phyloP scores from a whole-genome alignment of 2,113 vertebrate species.

The Eira barbara region DNA sequence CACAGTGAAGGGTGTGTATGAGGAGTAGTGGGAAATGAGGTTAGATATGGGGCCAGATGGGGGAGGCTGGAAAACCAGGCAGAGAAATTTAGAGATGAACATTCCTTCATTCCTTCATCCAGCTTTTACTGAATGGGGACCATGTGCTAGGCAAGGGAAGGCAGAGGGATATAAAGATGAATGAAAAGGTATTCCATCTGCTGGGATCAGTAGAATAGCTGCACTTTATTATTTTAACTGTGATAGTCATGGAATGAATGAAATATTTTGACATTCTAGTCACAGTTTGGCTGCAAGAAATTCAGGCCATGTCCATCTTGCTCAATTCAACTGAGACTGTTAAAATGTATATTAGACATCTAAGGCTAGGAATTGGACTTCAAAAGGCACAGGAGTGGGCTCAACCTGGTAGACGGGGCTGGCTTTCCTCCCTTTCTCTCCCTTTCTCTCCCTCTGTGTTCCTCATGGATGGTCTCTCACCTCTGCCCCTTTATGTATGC shows the following conservation, averaged over 20 bases:
- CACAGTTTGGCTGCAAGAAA: not conserved
- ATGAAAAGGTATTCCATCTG: not conserved
- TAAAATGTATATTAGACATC: not conserved
- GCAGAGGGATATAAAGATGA: not conserved
- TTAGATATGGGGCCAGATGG: conserved; percentile 45
- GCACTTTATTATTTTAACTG: not conserved
- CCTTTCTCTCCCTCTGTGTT: not conserved
- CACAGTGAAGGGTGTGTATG: conserved; percentile 62
- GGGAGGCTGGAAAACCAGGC: not conserved
- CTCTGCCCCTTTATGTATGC: not conserved
- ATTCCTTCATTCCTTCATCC: not conserved
- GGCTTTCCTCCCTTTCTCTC: not conserved
- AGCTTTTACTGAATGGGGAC: not conserved
- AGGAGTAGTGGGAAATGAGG: conserved; percentile 59
- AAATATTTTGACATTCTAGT: not conserved
- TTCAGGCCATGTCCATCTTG: not conserved
- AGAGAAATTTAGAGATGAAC: not conserved
- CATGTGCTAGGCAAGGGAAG: not conserved
- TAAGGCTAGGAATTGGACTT: not conserved
- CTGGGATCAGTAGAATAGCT: not conserved
- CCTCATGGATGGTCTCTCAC: not conserved
- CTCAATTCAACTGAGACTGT: not conserved
- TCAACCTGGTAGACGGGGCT: not conserved
- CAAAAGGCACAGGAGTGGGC: not conserved
- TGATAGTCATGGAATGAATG: not conserved